Conservation (phyloP, 2,113 vertebrate genomes). For the Cephalopholis sonnerati region DNA sequence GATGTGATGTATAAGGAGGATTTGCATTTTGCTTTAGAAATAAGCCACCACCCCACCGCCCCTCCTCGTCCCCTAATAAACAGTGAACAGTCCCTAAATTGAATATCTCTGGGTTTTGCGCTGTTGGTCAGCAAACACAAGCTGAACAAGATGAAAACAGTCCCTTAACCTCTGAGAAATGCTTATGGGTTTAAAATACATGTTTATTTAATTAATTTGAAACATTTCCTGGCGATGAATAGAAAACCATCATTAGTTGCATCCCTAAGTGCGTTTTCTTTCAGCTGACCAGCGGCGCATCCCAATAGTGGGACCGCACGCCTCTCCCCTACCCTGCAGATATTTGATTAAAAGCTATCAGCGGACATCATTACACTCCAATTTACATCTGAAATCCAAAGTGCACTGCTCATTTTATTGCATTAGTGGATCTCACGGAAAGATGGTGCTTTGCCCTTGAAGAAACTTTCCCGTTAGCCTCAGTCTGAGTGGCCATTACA, state of each 20-base stretch:
- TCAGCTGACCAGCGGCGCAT: neutral
- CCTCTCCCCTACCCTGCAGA: constrained; percentile 21
- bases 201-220: neutral
- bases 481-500: constrained; percentile 16
- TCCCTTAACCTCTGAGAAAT: neutral
- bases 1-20: too few species aligned
- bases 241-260: neutral
- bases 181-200: neutral
- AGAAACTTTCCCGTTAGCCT: constrained; percentile 22
- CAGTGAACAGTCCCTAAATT: too few species aligned
- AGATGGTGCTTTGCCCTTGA: constrained; percentile 52
- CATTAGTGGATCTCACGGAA: constrained; percentile 43
- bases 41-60: too few species aligned
- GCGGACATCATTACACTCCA: constrained; percentile 40
- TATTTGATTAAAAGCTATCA: constrained; percentile 60
- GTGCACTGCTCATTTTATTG: constrained; percentile 29
- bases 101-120: too few species aligned
- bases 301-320: neutral
- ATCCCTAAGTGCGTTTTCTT: neutral
- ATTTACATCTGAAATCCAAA: constrained; percentile 50
- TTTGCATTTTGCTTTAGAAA: too few species aligned
- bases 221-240: neutral
- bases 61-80: too few species aligned
- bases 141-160: too few species aligned
- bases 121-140: too few species aligned